Conservation (phyloP, 2,113 vertebrate genomes). For the Hydrochoerus hydrochaeris region DNA sequence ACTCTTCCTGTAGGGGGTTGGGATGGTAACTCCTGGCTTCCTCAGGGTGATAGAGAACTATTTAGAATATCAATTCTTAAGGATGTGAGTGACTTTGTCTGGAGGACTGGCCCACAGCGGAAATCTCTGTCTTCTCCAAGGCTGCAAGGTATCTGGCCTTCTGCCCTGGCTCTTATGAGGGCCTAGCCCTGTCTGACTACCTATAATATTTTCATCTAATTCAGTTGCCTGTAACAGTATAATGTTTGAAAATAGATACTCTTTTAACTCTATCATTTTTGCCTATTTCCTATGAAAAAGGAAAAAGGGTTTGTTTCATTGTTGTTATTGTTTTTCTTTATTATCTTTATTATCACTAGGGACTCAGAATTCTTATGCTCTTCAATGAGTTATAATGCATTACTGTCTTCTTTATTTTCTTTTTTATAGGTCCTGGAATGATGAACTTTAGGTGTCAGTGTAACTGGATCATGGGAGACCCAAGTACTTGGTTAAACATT, state of each 20-base stretch:
- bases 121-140: too few relatives aligned
- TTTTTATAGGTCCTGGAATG: not conserved
- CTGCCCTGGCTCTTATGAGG: too few relatives aligned
- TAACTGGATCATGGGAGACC: not conserved
- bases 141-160: too few relatives aligned
- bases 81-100: too few relatives aligned
- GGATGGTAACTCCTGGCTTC: too few relatives aligned
- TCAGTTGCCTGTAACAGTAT: not conserved
- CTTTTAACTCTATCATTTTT: not conserved
- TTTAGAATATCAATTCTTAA: too few relatives aligned
- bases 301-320: not conserved
- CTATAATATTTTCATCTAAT: too few relatives aligned
- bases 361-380: not conserved
- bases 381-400: not conserved
- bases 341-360: not conserved
- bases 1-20: too few relatives aligned
- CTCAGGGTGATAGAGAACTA: too few relatives aligned
- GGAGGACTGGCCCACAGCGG: too few relatives aligned
- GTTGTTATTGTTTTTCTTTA: not conserved
- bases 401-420: not conserved
- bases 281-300: not conserved
- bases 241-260: not conserved
- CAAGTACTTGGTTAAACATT: not conserved
- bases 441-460: not conserved
- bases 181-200: too few relatives aligned